phyloP scores from a whole-genome alignment of 2,888 invertebrate species.

The Cosmopolites sordidus region DNA sequence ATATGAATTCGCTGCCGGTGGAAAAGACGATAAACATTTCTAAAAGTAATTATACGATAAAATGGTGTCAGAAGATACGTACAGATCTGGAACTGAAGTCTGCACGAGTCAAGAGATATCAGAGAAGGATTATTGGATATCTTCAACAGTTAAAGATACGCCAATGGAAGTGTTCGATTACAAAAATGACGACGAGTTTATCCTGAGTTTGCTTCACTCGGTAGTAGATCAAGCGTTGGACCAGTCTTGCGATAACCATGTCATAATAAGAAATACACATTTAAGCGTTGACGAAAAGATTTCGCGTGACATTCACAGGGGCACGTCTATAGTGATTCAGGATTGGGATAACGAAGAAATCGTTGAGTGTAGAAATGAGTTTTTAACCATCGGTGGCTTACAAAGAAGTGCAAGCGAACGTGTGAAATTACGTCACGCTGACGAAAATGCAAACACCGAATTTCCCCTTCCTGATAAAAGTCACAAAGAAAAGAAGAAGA shows the following conservation, averaged over 20 bases:
- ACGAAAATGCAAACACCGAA: slow-evolving; percentile 33
- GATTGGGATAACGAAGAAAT: slow-evolving; percentile 25
- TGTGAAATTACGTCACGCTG: slow-evolving; percentile 12
- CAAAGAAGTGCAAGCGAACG: slow-evolving; percentile 31
- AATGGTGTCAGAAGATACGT: slow-evolving; percentile 32
- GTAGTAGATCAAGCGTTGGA: slow-evolving; percentile 32
- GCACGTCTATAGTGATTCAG: slow-evolving; percentile 32
- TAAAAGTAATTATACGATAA: slow-evolving; percentile 7
- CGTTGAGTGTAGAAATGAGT: slow-evolving; percentile 30
- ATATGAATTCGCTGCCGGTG: neutral
- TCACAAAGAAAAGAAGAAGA: slow-evolving; percentile 35
- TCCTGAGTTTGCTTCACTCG: slow-evolving; percentile 29
- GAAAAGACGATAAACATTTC: neutral
- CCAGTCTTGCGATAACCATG: slow-evolving; percentile 27
- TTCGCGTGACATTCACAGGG: slow-evolving; percentile 26
- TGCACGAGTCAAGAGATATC: slow-evolving; percentile 18
- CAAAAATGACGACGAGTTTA: slow-evolving; percentile 20
- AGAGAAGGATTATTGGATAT: slow-evolving; percentile 30
- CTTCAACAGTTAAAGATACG: slow-evolving; percentile 20
- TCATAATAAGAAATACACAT: slow-evolving; percentile 31
- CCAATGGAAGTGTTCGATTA: slow-evolving; percentile 18
- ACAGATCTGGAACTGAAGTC: slow-evolving; percentile 22
- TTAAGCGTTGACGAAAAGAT: slow-evolving; percentile 29
- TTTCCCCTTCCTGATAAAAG: slow-evolving; percentile 5
- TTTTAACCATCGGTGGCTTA: slow-evolving; percentile 22